phyloP scores from a whole-genome alignment of 2,113 vertebrate genomes.

The Callithrix jacchus region DNA sequence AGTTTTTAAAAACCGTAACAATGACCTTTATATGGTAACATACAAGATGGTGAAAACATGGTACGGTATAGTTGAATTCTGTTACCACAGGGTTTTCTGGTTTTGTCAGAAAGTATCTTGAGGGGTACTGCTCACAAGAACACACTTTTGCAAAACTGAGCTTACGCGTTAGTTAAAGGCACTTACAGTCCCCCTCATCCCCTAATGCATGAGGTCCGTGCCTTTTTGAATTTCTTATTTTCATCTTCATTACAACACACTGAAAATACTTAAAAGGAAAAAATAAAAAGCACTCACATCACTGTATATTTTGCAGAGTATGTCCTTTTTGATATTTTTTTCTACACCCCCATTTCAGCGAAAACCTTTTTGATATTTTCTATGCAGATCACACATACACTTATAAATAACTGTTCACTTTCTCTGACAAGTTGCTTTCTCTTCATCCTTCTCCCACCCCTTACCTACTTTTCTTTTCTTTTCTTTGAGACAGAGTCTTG shows the following conservation, averaged over 20 bases:
- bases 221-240: background rate
- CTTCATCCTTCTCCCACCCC: background rate
- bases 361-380: background rate
- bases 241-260: background rate
- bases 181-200: background rate
- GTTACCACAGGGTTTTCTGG: background rate
- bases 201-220: background rate
- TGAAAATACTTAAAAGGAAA: slow-evolving; percentile 2
- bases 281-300: background rate
- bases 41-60: background rate
- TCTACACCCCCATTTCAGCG: too few relatives aligned
- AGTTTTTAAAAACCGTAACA: background rate
- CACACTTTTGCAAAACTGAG: background rate
- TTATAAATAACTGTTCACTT: background rate
- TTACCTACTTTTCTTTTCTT: background rate
- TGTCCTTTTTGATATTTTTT: background rate
- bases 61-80: background rate
- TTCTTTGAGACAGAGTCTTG: too few relatives aligned
- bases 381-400: background rate
- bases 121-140: background rate
- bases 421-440: background rate
- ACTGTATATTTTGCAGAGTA: background rate
- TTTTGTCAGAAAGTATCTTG: background rate
- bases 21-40: background rate
- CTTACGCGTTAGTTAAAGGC: background rate